Evolutionary conservation across 2,113 vertebrate genomes (phyloP).

Genomic region (Onychostoma macrolepis): DNA sequence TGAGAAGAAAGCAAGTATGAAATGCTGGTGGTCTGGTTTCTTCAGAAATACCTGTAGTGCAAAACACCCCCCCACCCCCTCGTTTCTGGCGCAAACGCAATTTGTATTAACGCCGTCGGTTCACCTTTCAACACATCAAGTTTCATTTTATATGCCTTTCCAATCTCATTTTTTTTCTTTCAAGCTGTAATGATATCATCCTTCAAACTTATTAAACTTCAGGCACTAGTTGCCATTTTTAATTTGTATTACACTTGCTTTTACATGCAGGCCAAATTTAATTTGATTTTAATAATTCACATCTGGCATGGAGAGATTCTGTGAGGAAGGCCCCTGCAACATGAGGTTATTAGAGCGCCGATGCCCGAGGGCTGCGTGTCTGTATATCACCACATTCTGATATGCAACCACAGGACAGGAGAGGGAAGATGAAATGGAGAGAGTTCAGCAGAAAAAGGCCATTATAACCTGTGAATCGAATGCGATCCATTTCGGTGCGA

Average conservation of each 20-base stretch:
- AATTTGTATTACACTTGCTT: slow-evolving; percentile 75
- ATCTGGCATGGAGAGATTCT: slow-evolving; percentile 71
- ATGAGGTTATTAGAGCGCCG: slow-evolving; percentile 69
- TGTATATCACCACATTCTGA: slow-evolving; percentile 63
- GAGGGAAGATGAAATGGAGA: slow-evolving; percentile 61
- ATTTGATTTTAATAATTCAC: slow-evolving; percentile 82
- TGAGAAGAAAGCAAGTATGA: slow-evolving; percentile 34
- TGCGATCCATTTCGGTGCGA: slow-evolving; percentile 42
- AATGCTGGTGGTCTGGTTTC: slow-evolving; percentile 56
- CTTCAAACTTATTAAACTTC: slow-evolving; percentile 75
- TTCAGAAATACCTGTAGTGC: slow-evolving; percentile 43
- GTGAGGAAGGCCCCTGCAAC: slow-evolving; percentile 69
- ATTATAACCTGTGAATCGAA: slow-evolving; percentile 63
- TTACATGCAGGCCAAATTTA: slow-evolving; percentile 76
- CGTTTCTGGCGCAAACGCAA: not conserved
- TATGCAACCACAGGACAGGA: slow-evolving; percentile 60
- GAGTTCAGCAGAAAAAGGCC: slow-evolving; percentile 52
- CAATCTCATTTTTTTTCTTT: slow-evolving; percentile 53
- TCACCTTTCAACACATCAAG: slow-evolving; percentile 35
- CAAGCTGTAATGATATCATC: slow-evolving; percentile 66
- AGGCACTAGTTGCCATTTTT: slow-evolving; percentile 74
- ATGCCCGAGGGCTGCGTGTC: slow-evolving; percentile 63
- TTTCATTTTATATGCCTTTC: slow-evolving; percentile 56
- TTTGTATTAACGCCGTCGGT: slow-evolving; percentile 34
- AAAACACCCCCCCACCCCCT: not conserved